Base-by-base conservation (phyloP, 1,140 invertebrate species). In the Drosophila ambigua region DNA sequence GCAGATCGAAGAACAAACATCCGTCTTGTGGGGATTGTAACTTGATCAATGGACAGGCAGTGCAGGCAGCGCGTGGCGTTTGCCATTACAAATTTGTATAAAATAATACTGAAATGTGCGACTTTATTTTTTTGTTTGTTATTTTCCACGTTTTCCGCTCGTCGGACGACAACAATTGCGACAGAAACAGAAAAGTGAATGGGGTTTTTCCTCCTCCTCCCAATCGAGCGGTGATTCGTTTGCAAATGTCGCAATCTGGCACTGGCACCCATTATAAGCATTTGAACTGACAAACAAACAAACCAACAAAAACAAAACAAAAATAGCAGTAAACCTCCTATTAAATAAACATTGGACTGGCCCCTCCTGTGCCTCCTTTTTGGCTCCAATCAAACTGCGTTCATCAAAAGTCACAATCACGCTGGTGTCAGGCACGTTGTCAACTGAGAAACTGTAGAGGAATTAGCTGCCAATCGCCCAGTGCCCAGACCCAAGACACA, bases 241-340 rank as follows among this genome's bases (percentile, higher is more conserved):
- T 71, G 82, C 82, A 87, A 87, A 81, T 85, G 81, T 85, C 81
- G 81, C 82, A 85, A 85, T 87, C 62, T 74, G 75, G 61, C 76
- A 78, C 60, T 78, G 74, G 63, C 72, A 59, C 41, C 63, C 64
- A 76, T 76, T 80, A 51, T 64, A 67, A 67, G 35, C 54, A 59
- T 68, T 79, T 72, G 44, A 54, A 71, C 44, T 49, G 69, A 67
- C 15, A 43, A 52, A 51, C 50, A 51, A 62, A 62, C n/a, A 55
- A 44, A 20, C 20, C 20, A 20, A 20, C 20, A 20, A 20, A 20
- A 0, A 0, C 0, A 16, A 0, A 20, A 20, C 1, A 55, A 55
- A 44, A 59, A 67, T 68, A 31, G 6, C 24, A 26, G 20, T 20
- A 57, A 80, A 58, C 58, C 68, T 41, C 77, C 82, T 73, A 85